Evolutionary conservation across 2,888 invertebrate genomes (phyloP), one percentile per base, ranked within the genome.

Genomic region (Frankliniella fusca): DNA sequence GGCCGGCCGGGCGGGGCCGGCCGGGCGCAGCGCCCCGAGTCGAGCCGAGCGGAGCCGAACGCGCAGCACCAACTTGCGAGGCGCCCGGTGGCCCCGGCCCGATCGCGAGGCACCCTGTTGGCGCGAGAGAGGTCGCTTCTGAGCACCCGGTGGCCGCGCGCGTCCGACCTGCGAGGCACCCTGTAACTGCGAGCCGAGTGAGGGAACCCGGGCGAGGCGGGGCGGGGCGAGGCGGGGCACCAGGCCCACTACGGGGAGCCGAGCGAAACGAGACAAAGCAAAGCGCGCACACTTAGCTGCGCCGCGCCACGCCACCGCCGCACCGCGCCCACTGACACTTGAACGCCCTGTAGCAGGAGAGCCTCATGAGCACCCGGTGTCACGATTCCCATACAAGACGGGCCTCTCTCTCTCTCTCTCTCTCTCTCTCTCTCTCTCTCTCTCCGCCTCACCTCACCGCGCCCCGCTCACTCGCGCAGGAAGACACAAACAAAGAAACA

Each of bases 241-340:
- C 70, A 27, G 70, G 27, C 70, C 70, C 70, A 76, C 70, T 76
- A 27, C 70, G 54, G 54, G 54, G 54, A 54, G 54, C 54, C 54
- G 70, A 76, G 70, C 70, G 70, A 76, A 76, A 76, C 70, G 70
- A 76, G 70, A 76, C 70, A 76, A 76, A 76, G 70, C 70, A 76
- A 76, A 76, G 70, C 70, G 70, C 70, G 70, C 70, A 76, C 70
- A 76, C 70, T 76, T 76, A 76, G 70, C 70, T 76, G 70, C 70
- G 70, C 70, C 70, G 27, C 70, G 61, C 61, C 61, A 27, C 70
- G 70, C 27, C 70, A 11, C 70, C 70, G 70, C 70, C 70, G 27
- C 70, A 23, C 70, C 70, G 70, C 70, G 70, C 70, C 70, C 70
- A 76, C 70, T 76, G 70, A 76, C 70, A 76, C 70, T 76, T 76